A percentile compares a stretch with the other conserved stretches of the same genome.
phyloP scores from a whole-genome alignment of 53 echinoderm and acorn worm species.

The Mesocentrotus franciscanus region DNA sequence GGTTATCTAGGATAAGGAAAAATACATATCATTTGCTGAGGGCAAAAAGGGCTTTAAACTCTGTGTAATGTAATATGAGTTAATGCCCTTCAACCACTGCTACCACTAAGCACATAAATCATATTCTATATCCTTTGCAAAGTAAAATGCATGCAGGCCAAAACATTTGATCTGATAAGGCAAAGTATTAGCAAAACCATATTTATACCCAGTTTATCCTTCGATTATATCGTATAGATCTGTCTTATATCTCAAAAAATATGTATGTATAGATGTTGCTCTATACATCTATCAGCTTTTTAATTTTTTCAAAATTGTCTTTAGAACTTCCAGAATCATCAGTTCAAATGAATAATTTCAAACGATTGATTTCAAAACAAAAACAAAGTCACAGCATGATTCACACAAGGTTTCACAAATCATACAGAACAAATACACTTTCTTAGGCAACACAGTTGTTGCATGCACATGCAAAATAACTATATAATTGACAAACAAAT shows the following conservation, averaged over 20 bases:
- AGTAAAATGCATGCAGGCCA: too few species aligned
- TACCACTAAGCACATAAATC: too few species aligned
- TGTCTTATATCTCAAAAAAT: neutral
- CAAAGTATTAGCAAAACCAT: neutral
- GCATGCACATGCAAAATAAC: slow-evolving; percentile 39
- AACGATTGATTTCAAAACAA: neutral
- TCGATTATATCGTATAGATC: neutral
- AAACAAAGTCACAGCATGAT: neutral
- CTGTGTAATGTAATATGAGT: too few species aligned
- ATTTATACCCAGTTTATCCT: neutral
- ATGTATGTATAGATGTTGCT: neutral
- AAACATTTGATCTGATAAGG: neutral
- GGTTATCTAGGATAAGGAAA: too few species aligned
- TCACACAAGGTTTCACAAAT: neutral
- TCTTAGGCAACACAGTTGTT: neutral
- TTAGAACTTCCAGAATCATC: neutral
- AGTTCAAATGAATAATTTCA: neutral
- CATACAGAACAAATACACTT: neutral
- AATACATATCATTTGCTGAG: too few species aligned
- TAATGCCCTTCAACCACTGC: too few species aligned
- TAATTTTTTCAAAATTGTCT: too few species aligned
- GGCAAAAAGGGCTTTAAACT: too few species aligned
- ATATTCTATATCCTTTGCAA: too few species aligned
- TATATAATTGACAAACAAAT: neutral
- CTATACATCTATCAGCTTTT: too few species aligned